Conservation (phyloP, 2,888 invertebrate species). For the Zelleria hepariella region DNA sequence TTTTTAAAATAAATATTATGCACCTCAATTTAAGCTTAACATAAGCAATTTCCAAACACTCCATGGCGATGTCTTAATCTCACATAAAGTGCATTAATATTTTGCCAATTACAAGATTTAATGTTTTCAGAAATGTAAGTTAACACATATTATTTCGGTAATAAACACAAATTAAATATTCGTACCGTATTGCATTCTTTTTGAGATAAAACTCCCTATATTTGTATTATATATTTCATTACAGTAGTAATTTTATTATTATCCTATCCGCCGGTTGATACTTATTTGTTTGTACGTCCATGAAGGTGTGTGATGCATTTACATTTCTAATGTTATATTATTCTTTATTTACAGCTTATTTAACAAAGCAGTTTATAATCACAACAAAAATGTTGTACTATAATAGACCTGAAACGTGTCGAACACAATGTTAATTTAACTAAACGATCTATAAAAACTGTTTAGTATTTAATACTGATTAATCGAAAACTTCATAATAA, state of each 20-base stretch:
- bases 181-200: not conserved
- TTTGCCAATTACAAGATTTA: not conserved
- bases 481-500: constrained; percentile 10
- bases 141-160: not conserved
- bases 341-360: not conserved
- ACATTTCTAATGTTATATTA: not conserved
- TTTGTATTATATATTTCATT: no score
- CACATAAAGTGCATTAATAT: not conserved
- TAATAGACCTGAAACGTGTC: not conserved
- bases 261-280: no score
- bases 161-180: not conserved
- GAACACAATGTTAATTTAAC: not conserved
- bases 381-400: constrained; percentile 6
- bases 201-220: not conserved
- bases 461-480: constrained; percentile 34
- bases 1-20: constrained; percentile 4
- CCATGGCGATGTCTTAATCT: not conserved
- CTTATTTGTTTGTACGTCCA: not conserved
- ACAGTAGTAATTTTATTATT: no score
- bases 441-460: not conserved
- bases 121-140: not conserved
- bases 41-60: constrained; percentile 2
- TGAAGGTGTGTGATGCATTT: not conserved
- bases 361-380: not conserved
- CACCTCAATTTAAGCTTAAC: constrained; percentile 1